Conservation (phyloP, 2,888 invertebrate genomes). For the Chaetoderma sp. region DNA sequence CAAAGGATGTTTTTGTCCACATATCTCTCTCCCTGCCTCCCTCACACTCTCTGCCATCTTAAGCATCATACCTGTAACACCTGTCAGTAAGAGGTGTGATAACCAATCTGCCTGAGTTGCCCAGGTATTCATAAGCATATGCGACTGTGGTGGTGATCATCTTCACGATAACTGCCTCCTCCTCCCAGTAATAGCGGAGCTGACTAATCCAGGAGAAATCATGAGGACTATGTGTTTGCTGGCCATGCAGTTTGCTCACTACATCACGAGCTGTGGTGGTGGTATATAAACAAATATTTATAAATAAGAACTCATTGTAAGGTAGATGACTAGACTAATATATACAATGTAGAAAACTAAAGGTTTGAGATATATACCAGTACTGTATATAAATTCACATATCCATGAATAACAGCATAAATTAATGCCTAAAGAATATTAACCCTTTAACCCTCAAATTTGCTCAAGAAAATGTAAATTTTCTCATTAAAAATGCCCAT, state of each 20-base stretch:
- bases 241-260: slow-evolving; percentile 53
- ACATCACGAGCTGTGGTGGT: slow-evolving; percentile 68
- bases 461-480: too few species aligned
- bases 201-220: slow-evolving; percentile 70
- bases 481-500: too few species aligned
- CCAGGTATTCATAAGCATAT: slow-evolving; percentile 69
- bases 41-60: neutral
- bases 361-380: too few species aligned
- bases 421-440: too few species aligned
- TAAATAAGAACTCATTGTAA: neutral
- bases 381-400: too few species aligned
- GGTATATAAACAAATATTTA: neutral
- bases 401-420: too few species aligned
- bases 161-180: slow-evolving; percentile 55
- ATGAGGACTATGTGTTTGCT: slow-evolving; percentile 46
- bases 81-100: slow-evolving; percentile 69
- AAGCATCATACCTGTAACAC: slow-evolving; percentile 62
- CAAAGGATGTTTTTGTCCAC: neutral
- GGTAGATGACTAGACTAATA: too few species aligned
- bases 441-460: too few species aligned
- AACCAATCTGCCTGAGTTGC: slow-evolving; percentile 67
- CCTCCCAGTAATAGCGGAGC: slow-evolving; percentile 65
- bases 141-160: slow-evolving; percentile 69
- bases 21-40: neutral
- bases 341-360: too few species aligned